Percentiles rank a stretch among this genome's conserved stretches.
These are phyloP conservation scores for Rhynchotus rufescens DNA, from an alignment of 2,797 vertebrate species.

Conservation along the genomic window DNA sequence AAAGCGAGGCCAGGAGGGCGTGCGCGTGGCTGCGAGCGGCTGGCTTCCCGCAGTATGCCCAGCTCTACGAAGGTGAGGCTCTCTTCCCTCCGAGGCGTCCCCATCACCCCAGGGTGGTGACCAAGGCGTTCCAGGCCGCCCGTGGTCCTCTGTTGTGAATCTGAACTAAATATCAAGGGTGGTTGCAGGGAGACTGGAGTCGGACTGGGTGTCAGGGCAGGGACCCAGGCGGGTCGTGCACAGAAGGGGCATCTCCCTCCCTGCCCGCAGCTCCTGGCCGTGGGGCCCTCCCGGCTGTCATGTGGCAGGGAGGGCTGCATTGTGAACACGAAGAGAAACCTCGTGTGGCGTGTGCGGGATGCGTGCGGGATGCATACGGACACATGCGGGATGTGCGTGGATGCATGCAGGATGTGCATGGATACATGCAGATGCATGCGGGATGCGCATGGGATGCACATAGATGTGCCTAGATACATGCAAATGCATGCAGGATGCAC, in stretches of 20 bases:
- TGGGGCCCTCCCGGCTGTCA: not conserved
- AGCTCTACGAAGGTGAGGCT: constrained; percentile 87
- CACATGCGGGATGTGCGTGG: too few relatives aligned
- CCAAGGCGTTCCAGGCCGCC: not conserved
- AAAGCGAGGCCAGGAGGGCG: constrained; percentile 82
- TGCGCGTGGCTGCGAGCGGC: constrained; percentile 85
- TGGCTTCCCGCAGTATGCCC: constrained; percentile 88
- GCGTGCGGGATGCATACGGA: too few relatives aligned
- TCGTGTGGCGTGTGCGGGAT: not conserved
- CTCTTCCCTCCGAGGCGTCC: not conserved
- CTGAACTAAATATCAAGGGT: not conserved
- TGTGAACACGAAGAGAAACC: rapidly evolving
- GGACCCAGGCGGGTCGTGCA: rapidly evolving
- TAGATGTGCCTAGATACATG: too few relatives aligned
- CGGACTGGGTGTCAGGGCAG: too few relatives aligned
- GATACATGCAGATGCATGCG: too few relatives aligned
- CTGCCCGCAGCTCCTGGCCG: rapidly evolving
- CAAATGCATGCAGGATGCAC: too few relatives aligned
- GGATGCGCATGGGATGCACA: too few relatives aligned
- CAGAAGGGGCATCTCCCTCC: rapidly evolving
- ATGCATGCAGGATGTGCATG: too few relatives aligned
- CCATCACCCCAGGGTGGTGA: not conserved
- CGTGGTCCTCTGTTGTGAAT: not conserved
- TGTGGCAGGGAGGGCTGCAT: not conserved
- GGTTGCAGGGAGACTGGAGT: not conserved